Percentiles rank a stretch among this genome's conserved stretches.
These are phyloP conservation scores for Caenorhabditis drosophilae DNA, from an alignment of 2,888 invertebrate genomes.

Conservation along the genomic window DNA sequence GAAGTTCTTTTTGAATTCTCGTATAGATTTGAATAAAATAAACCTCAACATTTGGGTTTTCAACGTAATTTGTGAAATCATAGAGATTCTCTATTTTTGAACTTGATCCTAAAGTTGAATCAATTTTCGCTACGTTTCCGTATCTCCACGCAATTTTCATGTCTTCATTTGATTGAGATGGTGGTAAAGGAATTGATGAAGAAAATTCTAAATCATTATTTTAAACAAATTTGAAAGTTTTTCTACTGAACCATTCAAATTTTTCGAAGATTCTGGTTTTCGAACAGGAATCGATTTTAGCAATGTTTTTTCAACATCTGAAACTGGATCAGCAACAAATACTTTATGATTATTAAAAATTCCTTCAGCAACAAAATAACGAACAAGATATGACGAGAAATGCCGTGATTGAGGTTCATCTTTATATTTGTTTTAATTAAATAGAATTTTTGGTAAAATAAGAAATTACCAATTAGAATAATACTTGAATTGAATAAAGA, in stretches of 20 bases:
- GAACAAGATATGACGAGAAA: conserved; percentile 16
- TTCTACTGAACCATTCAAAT: neutral
- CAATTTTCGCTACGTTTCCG: conserved; percentile 13
- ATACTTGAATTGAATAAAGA: conserved; percentile 26
- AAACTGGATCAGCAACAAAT: conserved; percentile 18
- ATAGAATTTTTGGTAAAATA: neutral
- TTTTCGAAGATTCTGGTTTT: neutral
- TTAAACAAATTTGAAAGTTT: too few species aligned
- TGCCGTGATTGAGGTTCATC: conserved; percentile 24
- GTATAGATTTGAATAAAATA: too few species aligned
- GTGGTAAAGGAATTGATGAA: neutral
- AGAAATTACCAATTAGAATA: conserved; percentile 21
- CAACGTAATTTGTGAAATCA: conserved; percentile 20
- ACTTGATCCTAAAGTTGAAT: conserved; percentile 9
- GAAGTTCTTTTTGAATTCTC: too few species aligned
- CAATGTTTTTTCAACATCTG: conserved; percentile 4
- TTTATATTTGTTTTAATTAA: too few species aligned
- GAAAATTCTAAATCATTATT: too few species aligned
- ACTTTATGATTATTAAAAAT: conserved; percentile 18
- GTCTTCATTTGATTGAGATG: neutral
- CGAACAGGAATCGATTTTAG: conserved; percentile 13
- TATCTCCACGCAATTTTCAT: conserved; percentile 39
- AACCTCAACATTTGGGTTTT: conserved; percentile 6
- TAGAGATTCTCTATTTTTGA: conserved; percentile 11
- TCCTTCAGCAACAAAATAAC: conserved; percentile 33